These are phyloP conservation scores for Spizella passerina DNA, from an alignment of 2,797 vertebrate genomes.

Conservation along the genomic window DNA sequence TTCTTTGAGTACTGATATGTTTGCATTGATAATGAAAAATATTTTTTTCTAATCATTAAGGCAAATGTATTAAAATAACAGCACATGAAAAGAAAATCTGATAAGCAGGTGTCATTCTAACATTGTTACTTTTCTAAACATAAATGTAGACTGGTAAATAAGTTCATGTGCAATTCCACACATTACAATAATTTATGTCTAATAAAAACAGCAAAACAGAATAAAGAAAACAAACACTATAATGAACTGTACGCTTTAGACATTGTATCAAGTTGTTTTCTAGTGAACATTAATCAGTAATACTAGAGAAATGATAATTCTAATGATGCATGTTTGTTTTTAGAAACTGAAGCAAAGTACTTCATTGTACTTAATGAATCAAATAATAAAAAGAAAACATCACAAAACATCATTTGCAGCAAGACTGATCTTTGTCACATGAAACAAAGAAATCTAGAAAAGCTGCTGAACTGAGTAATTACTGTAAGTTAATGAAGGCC, in stretches of 20 bases:
- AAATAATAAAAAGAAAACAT: constrained; percentile 8
- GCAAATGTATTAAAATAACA: neutral
- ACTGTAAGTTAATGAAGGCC: neutral
- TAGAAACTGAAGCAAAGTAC: neutral
- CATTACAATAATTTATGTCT: neutral
- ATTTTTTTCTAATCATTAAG: neutral
- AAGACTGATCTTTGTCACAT: neutral
- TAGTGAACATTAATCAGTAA: constrained; percentile 33
- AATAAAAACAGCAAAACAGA: neutral
- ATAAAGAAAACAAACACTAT: neutral
- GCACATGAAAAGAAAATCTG: neutral
- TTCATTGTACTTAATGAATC: constrained; percentile 5
- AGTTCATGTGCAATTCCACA: neutral
- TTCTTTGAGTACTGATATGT: neutral
- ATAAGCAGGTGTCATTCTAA: neutral
- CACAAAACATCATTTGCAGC: constrained; percentile 7
- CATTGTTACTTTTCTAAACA: neutral
- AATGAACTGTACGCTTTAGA: neutral
- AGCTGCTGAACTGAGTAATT: neutral
- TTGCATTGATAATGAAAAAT: neutral
- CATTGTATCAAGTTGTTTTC: neutral
- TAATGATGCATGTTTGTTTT: neutral
- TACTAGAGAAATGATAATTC: neutral
- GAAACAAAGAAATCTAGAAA: neutral
- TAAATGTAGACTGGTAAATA: neutral